A percentile compares a stretch with the other conserved stretches of the same genome.
Conservation (phyloP, 2,113 vertebrate species). For the Vicugna pacos region DNA sequence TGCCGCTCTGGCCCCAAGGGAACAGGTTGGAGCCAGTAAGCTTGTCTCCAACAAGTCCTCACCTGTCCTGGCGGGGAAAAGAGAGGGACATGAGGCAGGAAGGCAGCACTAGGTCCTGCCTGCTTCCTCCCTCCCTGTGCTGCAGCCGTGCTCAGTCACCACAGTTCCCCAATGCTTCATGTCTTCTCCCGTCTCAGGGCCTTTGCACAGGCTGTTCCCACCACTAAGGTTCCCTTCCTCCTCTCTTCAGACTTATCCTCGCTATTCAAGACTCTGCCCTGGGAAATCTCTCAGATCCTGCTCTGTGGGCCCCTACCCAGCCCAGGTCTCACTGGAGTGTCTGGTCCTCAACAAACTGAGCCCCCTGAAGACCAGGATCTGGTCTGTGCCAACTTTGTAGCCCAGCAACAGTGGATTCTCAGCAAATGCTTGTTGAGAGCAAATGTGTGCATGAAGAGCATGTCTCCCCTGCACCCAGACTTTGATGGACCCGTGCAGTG, state of each 20-base stretch:
- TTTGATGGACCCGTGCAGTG: background rate
- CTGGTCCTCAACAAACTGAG: background rate
- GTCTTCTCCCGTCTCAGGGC: background rate
- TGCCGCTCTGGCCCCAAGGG: background rate
- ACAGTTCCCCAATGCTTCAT: rapidly evolving
- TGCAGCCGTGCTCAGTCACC: too few species aligned
- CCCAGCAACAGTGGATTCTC: background rate
- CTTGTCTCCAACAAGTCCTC: background rate
- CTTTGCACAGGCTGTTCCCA: background rate
- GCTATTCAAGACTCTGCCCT: background rate
- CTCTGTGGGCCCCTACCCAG: background rate
- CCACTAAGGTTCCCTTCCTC: too few species aligned
- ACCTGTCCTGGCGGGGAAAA: background rate
- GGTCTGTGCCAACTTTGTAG: background rate
- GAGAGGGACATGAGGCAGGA: background rate
- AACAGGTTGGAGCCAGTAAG: background rate
- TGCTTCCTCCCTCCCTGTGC: background rate
- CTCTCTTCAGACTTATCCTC: background rate
- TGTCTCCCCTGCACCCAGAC: background rate
- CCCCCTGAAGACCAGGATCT: background rate
- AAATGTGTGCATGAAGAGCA: background rate
- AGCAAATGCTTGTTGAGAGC: background rate
- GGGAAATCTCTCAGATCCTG: background rate
- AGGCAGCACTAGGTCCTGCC: background rate
- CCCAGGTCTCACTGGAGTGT: background rate